Conservation (phyloP, 2,888 invertebrate species). For the Neoaliturus tenellus region DNA sequence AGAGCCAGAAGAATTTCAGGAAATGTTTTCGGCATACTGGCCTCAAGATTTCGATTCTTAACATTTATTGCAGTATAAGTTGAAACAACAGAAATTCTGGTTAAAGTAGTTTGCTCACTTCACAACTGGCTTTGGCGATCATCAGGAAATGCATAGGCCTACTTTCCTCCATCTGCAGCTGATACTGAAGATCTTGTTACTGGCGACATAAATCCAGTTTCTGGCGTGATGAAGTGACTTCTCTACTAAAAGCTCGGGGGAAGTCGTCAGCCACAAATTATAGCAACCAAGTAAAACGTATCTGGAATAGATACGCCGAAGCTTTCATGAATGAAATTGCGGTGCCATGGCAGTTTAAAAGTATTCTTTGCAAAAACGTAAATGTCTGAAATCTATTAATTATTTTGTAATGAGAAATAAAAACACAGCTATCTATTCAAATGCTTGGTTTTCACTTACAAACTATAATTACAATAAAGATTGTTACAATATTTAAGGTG, state of each 20-base stretch:
- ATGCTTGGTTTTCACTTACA: too few relatives aligned
- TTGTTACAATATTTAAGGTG: too few relatives aligned
- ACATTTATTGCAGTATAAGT: background rate
- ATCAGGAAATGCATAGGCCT: background rate
- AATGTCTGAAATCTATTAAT: too few relatives aligned
- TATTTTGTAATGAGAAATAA: too few relatives aligned
- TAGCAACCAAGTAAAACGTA: conserved; percentile 22
- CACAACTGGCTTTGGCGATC: conserved; percentile 40
- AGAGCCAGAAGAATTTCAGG: conserved; percentile 62
- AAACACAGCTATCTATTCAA: too few relatives aligned
- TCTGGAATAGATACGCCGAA: background rate
- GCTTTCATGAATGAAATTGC: conserved; percentile 31
- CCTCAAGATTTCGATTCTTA: conserved; percentile 62
- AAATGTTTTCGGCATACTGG: conserved; percentile 63
- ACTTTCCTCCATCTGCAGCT: conserved; percentile 34
- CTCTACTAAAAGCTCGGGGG: background rate
- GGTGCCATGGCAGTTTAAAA: conserved; percentile 40
- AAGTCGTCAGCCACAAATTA: background rate
- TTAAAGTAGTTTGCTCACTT: conserved; percentile 35
- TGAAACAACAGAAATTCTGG: background rate
- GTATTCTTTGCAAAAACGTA: background rate
- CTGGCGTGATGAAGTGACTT: conserved; percentile 12
- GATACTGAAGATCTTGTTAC: conserved; percentile 20
- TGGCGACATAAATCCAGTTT: conserved; percentile 33
- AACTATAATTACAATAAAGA: too few relatives aligned